Evolutionary conservation across 2,797 vertebrate genomes (phyloP), one percentile per base, ranked within the genome.

Genomic region (Scolopax rusticola): DNA sequence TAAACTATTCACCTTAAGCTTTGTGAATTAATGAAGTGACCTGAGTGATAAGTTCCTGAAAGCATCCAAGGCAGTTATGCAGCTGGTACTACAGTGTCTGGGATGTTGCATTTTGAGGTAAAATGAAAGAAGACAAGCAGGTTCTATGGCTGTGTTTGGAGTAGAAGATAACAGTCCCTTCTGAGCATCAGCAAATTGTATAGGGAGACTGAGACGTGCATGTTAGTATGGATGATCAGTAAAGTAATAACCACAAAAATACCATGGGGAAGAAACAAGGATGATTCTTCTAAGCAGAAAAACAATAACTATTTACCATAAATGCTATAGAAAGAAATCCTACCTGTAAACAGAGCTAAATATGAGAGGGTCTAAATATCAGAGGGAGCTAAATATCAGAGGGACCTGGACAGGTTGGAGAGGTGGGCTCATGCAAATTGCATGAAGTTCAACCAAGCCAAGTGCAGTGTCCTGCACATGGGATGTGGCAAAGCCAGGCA

Each of bases 121-220:
- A 6, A 61, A 8, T 2, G 15, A 47, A 59, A 73, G 4, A 30
- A 57, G 15, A 69, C 61, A 93, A 41, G n/a, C 2, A 23, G 27
- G 6, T 15, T 41, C 32, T 65, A 1, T 1, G 7, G 12, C 20
- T 82, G 25, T 33, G 9, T 50, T 20, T 23, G n/a, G 4, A 33
- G 41, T 1, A 48, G 33, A 59, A 16, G 6, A 10, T 24, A 67
- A 23, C 32, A 38, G 20, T 3, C 3, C 9, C 23, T 50, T 40
- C 41, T 1, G 1, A 57, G 24, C 53, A 71, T 28, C 61, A 77
- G 27, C 10, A 61, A 51, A 80, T 54, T 0, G 0, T 5, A 3
- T 0, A 19, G 20, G 19, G 18, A 61, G 20, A 32, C n/a, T 7
- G 20, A 82, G 32, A 78, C 3, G 4, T 3, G 11, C 8, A 2